These are phyloP conservation scores for Drosophila glabriapex DNA, from an alignment of 2,888 invertebrate species.

Conservation along the genomic window DNA sequence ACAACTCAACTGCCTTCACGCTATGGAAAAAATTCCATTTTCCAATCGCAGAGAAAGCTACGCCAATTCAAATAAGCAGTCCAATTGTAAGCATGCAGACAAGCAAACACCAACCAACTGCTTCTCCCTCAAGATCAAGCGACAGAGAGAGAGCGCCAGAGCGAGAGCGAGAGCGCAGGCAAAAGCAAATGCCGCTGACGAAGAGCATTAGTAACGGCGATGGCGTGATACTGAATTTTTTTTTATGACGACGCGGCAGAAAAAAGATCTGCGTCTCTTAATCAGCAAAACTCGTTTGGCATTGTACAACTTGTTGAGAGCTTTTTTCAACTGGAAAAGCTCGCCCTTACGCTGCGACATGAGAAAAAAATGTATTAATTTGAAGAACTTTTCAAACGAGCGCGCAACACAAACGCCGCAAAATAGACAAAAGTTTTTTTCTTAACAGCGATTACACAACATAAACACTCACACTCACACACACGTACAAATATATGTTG, in stretches of 20 bases:
- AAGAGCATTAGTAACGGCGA: slow-evolving; percentile 67
- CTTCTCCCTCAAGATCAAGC: slow-evolving; percentile 39
- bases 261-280: slow-evolving; percentile 46
- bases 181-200: slow-evolving; percentile 15
- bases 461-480: slow-evolving; percentile 10
- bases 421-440: slow-evolving; percentile 38
- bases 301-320: slow-evolving; percentile 28
- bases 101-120: slow-evolving; percentile 27
- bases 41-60: slow-evolving; percentile 75
- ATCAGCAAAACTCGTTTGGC: slow-evolving; percentile 63
- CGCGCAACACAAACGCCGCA: slow-evolving; percentile 30
- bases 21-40: slow-evolving; percentile 66
- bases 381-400: slow-evolving; percentile 17
- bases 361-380: neutral
- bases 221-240: slow-evolving; percentile 63
- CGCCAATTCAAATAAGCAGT: slow-evolving; percentile 51
- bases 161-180: slow-evolving; percentile 16
- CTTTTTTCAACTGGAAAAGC: slow-evolving; percentile 74
- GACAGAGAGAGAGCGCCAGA: slow-evolving; percentile 19
- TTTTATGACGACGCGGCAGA: slow-evolving; percentile 46
- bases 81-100: slow-evolving; percentile 66
- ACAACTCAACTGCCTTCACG: slow-evolving; percentile 63
- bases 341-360: slow-evolving; percentile 12
- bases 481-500: neutral
- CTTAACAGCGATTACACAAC: slow-evolving; percentile 51